Percentiles rank a stretch among this genome's conserved stretches.
phyloP scores from a whole-genome alignment of 2,888 invertebrate species.

The Erynnis tages region DNA sequence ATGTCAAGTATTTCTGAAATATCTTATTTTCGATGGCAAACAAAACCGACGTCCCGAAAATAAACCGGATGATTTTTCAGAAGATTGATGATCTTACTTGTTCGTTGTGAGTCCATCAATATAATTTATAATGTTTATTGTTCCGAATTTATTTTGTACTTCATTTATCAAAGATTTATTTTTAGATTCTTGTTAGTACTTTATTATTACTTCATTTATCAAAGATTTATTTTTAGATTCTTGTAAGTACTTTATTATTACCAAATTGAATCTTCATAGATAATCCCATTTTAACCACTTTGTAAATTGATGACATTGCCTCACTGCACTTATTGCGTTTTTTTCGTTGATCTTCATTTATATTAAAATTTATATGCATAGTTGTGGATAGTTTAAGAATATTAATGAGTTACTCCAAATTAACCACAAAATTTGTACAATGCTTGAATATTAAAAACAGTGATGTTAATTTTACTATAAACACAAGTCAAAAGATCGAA shows the following conservation, averaged over 20 bases:
- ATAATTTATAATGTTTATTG: slow-evolving; percentile 6
- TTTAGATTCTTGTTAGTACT: background rate
- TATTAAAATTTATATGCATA: too few relatives aligned
- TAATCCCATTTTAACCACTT: too few relatives aligned
- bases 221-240: slow-evolving; percentile 1
- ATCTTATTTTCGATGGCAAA: slow-evolving; percentile 5
- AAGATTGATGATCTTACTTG: slow-evolving; percentile 4
- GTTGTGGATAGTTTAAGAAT: too few relatives aligned
- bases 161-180: slow-evolving; percentile 1
- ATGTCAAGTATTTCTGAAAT: slow-evolving; percentile 7
- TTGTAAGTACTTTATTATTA: background rate
- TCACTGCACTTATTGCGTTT: too few relatives aligned
- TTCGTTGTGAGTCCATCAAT: slow-evolving; percentile 2
- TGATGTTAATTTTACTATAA: background rate
- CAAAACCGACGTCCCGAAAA: slow-evolving; percentile 32
- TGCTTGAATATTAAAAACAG: too few relatives aligned
- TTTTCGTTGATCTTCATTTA: too few relatives aligned
- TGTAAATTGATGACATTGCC: too few relatives aligned
- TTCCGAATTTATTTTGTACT: background rate
- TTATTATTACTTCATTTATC: background rate
- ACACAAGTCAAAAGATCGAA: background rate
- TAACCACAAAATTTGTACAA: too few relatives aligned
- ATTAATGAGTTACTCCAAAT: too few relatives aligned
- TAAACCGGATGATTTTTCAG: background rate
- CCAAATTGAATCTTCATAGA: too few relatives aligned